These are phyloP conservation scores for Forbesichthys agassizii DNA, from an alignment of 2,113 vertebrate species.

Conservation along the genomic window DNA sequence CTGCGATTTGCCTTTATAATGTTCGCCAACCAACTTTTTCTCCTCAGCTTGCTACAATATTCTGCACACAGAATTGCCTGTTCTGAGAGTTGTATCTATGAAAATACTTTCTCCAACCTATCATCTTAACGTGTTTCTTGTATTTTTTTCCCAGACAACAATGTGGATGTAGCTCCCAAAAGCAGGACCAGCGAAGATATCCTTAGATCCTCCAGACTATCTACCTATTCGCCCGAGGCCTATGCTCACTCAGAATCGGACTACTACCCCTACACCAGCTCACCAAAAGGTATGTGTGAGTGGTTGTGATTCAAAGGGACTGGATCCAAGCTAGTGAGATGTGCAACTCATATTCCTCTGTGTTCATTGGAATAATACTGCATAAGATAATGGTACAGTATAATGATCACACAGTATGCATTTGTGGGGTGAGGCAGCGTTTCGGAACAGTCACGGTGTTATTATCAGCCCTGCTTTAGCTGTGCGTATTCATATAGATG, in stretches of 20 bases:
- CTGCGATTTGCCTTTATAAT: constrained; percentile 16
- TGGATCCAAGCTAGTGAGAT: too few relatives aligned
- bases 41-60: background rate
- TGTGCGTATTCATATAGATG: constrained; percentile 21
- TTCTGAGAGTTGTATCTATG: background rate
- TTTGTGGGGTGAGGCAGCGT: background rate
- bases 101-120: background rate
- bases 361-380: too few relatives aligned
- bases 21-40: constrained; percentile 22
- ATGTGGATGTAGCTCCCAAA: constrained; percentile 84
- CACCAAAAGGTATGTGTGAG: constrained; percentile 84
- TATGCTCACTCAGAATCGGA: constrained; percentile 87
- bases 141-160: constrained; percentile 76
- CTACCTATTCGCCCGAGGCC: constrained; percentile 88
- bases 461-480: constrained; percentile 17
- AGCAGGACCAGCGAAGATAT: constrained; percentile 98
- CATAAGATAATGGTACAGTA: too few relatives aligned
- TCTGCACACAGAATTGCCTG: background rate
- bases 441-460: constrained; percentile 15
- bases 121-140: constrained; percentile 31
- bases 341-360: too few relatives aligned
- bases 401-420: background rate
- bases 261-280: constrained; percentile 88
- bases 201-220: constrained; percentile 87
- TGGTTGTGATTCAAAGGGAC: too few relatives aligned